Base-by-base conservation (phyloP, 2,113 vertebrate species). In the Chaetodon auriga region DNA sequence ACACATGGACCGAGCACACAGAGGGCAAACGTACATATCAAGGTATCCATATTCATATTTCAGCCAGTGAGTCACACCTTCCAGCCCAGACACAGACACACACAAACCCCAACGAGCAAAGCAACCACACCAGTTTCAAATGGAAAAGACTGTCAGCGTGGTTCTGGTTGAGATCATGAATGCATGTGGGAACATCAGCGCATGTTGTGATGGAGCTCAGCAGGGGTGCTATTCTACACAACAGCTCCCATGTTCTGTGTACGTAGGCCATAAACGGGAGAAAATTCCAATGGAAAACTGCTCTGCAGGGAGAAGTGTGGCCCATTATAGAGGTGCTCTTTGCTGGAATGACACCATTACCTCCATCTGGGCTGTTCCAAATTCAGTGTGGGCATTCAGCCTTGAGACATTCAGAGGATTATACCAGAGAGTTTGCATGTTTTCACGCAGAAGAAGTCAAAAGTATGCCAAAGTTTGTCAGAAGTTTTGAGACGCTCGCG, bases 151-250 rank as follows among this genome's bases (percentile, higher is more conserved):
- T 76, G 66, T 81, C 86, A 89, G 84, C 45, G 4, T 61, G 87
- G 60, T 63, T 81, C 78, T 64, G 68, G 54, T 58, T 58, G 78
- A 78, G 86, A 74, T 85, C 58, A 57, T 21, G 62, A 69, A 84
- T 48, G 58, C 61, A 62, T 80, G 65, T 77, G 58, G 62, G 64
- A 85, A 87, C 64, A 69, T 75, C 65, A 25, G 69, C 70, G 69
- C 1, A 23, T 61, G 75, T 80, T 75, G 65, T 87, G 87, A 92
- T 90, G 78, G 87, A 77, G 83, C 81, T 78, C 78, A 55, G 80
- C 74, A 11, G 83, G 90, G 84, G 78, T 68, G 81, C 78, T 71
- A 55, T 80, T 85, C 81, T 21, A 69, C 71, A 85, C 75, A 86
- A 87, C 78, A 78, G 53, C 73, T 78, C 66, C 43, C n/a, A 11